Evolutionary conservation across 2,797 vertebrate species (phyloP), one percentile per base, ranked within the genome.

Genomic region (Phoxinus dragarum): DNA sequence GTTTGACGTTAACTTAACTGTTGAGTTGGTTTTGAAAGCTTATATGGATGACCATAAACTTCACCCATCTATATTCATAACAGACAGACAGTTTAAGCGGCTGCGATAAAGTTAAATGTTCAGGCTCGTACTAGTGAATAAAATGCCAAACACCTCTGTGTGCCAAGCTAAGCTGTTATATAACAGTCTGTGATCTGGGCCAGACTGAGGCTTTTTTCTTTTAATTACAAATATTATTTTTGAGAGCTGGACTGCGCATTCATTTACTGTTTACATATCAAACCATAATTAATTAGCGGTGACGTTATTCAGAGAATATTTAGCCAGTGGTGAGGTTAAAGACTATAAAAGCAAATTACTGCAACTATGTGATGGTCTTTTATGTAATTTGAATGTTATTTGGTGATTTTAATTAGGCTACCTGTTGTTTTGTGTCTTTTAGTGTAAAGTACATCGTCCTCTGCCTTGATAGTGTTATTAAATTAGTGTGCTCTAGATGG

Each of bases 111-210:
- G 38, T 64, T 17, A 47, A 72, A 61, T 36, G 44, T 75, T 27
- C 38, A 72, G 12, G 19, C 27, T 73, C 12, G 11, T n/a, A 47
- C 21, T 27, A 27, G 36, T 75, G 14, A 75, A 21, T 83, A 75
- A 75, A 74, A 66, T 40, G 54, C 10, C 69, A 44, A 54, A 69
- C 47, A 69, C 31, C 21, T 23, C 42, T 47, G 21, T 49, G 40
- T 75, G 42, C 52, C 47, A 56, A 71, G 38, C 31, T 66, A 27
- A 67, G 42, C 64, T 77, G 73, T 77, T 84, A 77, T 54, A 54
- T 77, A 84, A 84, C 16, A 52, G 79, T 81, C 79, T 40, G 54
- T 19, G 27, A 47, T 75, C 31, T 66, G 71, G 71, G 42, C 40
- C 71, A 75, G 54, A 47, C 71, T 59, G 52, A 9, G 31, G 38